phyloP scores from a whole-genome alignment of 2,113 vertebrate genomes.

The Ceyx cyanopectus region DNA sequence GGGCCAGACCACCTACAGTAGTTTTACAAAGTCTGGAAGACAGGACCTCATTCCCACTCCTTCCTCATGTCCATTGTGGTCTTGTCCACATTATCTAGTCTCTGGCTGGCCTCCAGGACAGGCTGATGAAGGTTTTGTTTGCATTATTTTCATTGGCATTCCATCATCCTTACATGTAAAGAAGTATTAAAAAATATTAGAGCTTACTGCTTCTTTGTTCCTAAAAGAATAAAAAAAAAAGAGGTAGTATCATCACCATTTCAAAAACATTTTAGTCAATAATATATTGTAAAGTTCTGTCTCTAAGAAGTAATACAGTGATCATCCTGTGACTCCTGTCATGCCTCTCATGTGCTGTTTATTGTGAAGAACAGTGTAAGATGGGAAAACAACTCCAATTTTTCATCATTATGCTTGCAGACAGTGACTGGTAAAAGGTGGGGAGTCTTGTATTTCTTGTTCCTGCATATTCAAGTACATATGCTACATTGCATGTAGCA shows the following conservation, averaged over 20 bases:
- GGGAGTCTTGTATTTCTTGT: background rate
- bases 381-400: background rate
- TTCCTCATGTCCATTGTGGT: background rate
- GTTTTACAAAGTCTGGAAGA: constrained; percentile 14
- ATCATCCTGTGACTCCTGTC: background rate
- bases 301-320: background rate
- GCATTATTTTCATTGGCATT: constrained; percentile 31
- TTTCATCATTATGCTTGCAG: constrained; percentile 29
- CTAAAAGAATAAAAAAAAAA: too few species aligned
- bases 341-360: background rate
- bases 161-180: background rate
- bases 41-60: background rate
- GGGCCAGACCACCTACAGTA: background rate
- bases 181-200: background rate
- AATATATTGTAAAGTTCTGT: background rate
- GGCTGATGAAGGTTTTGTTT: constrained; percentile 50
- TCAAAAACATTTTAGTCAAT: background rate
- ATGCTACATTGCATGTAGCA: background rate
- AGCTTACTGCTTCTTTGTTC: background rate
- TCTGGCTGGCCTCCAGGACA: constrained; percentile 50
- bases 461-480: constrained; percentile 16
- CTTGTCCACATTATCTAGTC: constrained; percentile 39
- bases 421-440: background rate
- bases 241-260: background rate
- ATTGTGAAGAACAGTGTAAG: background rate